Evolutionary conservation across 1,140 invertebrate genomes (phyloP).

Genomic region (Panagrolaimus sp.): DNA sequence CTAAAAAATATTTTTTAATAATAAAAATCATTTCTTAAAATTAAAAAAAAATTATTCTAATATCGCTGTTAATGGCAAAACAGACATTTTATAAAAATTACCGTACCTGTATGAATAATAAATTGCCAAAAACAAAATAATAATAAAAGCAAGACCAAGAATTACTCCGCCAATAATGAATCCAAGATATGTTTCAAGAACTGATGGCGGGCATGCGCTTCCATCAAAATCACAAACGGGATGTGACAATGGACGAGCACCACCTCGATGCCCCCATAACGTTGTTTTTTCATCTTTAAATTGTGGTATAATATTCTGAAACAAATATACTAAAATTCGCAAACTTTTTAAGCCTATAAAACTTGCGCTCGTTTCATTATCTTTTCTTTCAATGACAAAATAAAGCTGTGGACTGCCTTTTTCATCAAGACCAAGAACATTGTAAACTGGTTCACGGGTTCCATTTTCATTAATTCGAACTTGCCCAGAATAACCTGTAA

Average conservation of each 20-base stretch:
- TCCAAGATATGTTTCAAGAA: constrained; percentile 3
- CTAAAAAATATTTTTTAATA: neutral
- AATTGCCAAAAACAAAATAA: constrained; percentile 6
- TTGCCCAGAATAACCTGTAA: neutral
- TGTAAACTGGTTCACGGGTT: neutral
- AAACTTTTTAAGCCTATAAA: neutral
- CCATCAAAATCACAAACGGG: constrained; percentile 18
- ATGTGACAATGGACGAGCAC: constrained; percentile 12
- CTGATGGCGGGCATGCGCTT: neutral
- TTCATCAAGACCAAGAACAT: neutral
- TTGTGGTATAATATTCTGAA: neutral
- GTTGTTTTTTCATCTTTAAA: neutral
- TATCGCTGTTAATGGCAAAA: no score
- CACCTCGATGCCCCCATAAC: constrained; percentile 12
- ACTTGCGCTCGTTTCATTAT: neutral
- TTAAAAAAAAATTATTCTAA: no score
- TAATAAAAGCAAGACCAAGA: neutral
- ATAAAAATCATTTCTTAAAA: no score
- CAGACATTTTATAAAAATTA: no score
- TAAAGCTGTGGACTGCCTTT: neutral
- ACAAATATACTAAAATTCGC: no score
- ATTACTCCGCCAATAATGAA: neutral
- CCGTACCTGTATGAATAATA: neutral
- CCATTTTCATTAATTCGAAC: neutral
- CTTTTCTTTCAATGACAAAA: neutral